A percentile compares a stretch with the other conserved stretches of the same genome.
These are phyloP conservation scores for Drosophila neonasuta DNA, from an alignment of 2,888 invertebrate genomes.

Conservation along the genomic window DNA sequence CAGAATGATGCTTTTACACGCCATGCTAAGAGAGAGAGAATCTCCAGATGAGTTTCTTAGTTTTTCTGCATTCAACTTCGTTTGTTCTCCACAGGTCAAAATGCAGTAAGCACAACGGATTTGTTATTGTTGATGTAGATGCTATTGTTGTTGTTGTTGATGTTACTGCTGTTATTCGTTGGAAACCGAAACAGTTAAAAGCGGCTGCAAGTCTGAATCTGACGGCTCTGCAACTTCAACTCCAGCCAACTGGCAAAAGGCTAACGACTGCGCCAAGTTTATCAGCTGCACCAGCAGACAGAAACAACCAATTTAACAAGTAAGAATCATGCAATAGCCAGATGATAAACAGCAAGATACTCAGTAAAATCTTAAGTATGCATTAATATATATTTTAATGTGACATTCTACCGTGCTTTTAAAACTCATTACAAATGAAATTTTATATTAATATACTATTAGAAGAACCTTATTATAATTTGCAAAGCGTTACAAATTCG, in stretches of 20 bases:
- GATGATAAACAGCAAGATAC: neutral
- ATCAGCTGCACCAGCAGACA: slow-evolving; percentile 63
- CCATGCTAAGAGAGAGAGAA: slow-evolving; percentile 24
- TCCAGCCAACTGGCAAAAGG: slow-evolving; percentile 56
- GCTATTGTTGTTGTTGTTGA: slow-evolving; percentile 12
- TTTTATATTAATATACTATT: no score
- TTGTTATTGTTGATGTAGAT: slow-evolving; percentile 31
- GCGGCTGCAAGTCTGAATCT: slow-evolving; percentile 53
- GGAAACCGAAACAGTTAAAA: slow-evolving; percentile 66
- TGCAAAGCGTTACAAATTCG: no score
- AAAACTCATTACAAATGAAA: no score
- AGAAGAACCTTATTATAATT: no score
- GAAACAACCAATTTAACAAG: slow-evolving; percentile 48
- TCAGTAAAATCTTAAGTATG: neutral
- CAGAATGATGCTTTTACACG: slow-evolving; percentile 41
- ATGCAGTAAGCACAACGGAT: slow-evolving; percentile 69
- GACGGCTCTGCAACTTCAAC: slow-evolving; percentile 55
- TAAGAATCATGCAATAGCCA: neutral
- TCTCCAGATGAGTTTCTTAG: slow-evolving; percentile 33
- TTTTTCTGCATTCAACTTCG: slow-evolving; percentile 33
- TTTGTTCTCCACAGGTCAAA: slow-evolving; percentile 57
- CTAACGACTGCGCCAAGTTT: slow-evolving; percentile 56
- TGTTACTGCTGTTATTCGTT: slow-evolving; percentile 38
- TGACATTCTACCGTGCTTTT: no score
- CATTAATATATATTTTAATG: no score